Evolutionary conservation across 2,888 invertebrate genomes (phyloP), one percentile per base, ranked within the genome.

Genomic region (Pseudeuparius sepicola): DNA sequence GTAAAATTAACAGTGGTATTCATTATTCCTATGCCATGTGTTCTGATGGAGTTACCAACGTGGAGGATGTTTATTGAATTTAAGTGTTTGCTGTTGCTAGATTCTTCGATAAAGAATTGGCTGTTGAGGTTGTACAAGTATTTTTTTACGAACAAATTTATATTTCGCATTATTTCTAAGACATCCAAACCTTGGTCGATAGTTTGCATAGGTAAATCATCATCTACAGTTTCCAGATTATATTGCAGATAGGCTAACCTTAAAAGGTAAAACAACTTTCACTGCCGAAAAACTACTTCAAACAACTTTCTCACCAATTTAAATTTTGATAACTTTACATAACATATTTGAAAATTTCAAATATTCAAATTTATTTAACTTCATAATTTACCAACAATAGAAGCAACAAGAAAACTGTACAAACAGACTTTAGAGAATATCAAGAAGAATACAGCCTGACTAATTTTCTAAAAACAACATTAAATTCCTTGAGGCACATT

Each of bases 151-250:
- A 98, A 98, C 30, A 88, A 76, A 52, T 92, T 83, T 41, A 98
- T 89, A 56, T 96, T 94, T 24, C 93, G 71, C 87, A 96, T 96
- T 39, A 98, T 93, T 67, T 94, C 90, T 37, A 98, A 65, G 1
- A 97, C 88, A 67, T 97, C 97, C 36, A 96, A 68, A 7, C 97
- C 96, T 70, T 97, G 96, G 58, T 97, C 96, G 36, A 97, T 67
- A 1, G 93, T 93, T 61, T 97, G 94, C 49, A 90, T 90, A 1
- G 98, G 97, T 30, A 98, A 68, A 61, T 90, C 83, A 55, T 94
- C 88, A 55, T 93, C 87, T n/a, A 88, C 76, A 1, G 89, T 82
- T 11, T 72, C 68, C 17, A 96, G 63, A 39, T 76, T 73, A 50
- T 88, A 80, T 57, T 92, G 88, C 48, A 86, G 76, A 52, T 71